phyloP scores from a whole-genome alignment of 2,888 invertebrate species.

The Heliconius aoede region DNA sequence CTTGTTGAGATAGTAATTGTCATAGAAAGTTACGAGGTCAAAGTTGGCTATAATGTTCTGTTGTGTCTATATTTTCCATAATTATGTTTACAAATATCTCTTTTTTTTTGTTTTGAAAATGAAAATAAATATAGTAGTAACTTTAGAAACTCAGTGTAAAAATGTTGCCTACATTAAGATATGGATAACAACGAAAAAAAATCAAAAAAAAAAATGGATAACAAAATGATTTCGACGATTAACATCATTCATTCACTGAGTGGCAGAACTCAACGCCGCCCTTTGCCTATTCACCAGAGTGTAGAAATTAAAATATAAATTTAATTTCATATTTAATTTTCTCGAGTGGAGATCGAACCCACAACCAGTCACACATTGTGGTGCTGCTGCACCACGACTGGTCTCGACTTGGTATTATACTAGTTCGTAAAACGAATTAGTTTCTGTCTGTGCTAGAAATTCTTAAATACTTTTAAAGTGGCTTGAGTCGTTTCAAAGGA shows the following conservation, averaged over 20 bases:
- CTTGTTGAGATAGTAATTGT: constrained; percentile 22
- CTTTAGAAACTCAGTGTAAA: no score
- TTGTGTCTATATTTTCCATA: background rate
- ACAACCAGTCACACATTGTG: background rate
- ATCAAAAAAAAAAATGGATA: no score
- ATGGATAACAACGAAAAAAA: no score
- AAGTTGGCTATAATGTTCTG: no score
- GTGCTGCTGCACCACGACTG: background rate
- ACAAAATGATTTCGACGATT: no score
- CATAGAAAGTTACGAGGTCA: background rate
- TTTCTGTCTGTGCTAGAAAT: background rate
- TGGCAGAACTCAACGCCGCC: background rate
- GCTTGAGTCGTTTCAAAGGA: background rate
- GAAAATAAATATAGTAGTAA: no score
- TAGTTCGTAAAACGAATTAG: background rate
- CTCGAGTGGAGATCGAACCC: background rate
- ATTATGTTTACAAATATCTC: background rate
- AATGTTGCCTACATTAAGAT: no score
- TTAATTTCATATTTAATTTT: background rate
- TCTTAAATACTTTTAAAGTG: constrained; percentile 9
- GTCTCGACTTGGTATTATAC: background rate
- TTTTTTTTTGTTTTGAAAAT: no score
- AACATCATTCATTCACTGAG: no score
- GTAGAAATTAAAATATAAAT: background rate
- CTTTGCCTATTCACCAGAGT: background rate